These are phyloP conservation scores for Cryptophagus acutangulus DNA, from an alignment of 2,888 invertebrate species.

Conservation along the genomic window DNA sequence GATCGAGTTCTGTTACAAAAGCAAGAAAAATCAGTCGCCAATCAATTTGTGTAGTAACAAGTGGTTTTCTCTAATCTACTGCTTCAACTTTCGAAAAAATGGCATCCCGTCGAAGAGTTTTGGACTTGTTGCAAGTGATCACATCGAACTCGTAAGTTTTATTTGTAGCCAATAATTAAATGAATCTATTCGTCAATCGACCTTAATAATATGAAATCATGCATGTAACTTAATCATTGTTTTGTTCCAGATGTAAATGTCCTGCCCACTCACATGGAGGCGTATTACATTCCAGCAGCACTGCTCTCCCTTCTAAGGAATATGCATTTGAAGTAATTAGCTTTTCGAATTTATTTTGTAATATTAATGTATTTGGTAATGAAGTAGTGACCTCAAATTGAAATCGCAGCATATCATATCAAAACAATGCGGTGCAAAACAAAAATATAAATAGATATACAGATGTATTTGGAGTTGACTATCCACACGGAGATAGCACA, in stretches of 20 bases:
- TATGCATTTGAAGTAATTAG: constrained; percentile 70
- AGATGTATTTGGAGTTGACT: no score
- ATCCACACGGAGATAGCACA: no score
- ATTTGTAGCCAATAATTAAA: background rate
- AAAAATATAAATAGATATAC: no score
- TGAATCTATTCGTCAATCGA: background rate
- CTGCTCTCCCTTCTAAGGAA: constrained; percentile 57
- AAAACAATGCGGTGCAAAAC: no score
- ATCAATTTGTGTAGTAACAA: no score
- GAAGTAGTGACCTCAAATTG: no score
- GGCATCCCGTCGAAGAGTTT: constrained; percentile 55
- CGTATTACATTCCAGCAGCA: constrained; percentile 49
- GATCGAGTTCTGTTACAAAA: no score
- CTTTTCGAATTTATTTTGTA: constrained; percentile 5
- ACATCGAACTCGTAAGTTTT: constrained; percentile 62
- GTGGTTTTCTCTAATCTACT: no score
- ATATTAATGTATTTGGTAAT: constrained; percentile 3
- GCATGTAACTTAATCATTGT: constrained; percentile 3
- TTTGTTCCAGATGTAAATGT: constrained; percentile 63
- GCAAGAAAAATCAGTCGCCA: no score
- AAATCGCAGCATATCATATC: no score
- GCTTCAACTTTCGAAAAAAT: constrained; percentile 39
- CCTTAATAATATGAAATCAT: background rate
- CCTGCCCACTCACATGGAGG: constrained; percentile 66
- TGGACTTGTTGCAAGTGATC: constrained; percentile 62